Base-by-base conservation (phyloP, 2,888 invertebrate species). In the Diploptera punctata region DNA sequence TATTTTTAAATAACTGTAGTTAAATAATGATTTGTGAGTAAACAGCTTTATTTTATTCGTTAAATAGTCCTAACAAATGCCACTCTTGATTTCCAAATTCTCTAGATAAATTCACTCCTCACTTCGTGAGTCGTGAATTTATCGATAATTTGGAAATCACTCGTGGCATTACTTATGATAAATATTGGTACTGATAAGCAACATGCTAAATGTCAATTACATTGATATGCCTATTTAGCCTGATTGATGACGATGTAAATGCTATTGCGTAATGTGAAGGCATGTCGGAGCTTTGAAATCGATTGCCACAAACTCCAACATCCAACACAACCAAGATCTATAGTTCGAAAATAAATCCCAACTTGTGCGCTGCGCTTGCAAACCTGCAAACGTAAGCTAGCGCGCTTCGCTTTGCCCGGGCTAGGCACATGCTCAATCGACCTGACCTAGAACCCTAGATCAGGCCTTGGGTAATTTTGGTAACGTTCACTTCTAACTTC, bases 391-490 rank as follows among this genome's bases (percentile, higher is more conserved):
- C 19, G 44, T n/a, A 7, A 29, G 18, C 21, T 29, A 29, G n/a
- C 21, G 43, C 62, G 47, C 57, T 57, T 26, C 47, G 65, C 47
- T 65, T 47, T 65, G 65, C 65, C 65, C 65, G 65, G 65, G 65
- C 65, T 65, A 65, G 65, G 65, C 38, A 24, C 43, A 65, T n/a
- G 65, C 65, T 65, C 65, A 47, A 65, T 65, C 65, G 65, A 65
- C 47, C 65, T n/a, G 47, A 21, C 44, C 65, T 65, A 26, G 43
- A 43, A 29, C 47, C 65, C 65, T 65, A 65, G 65, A 65, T 44
- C 44, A 26, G 44, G 65, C 65, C 57, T 57, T n/a, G 5, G 57
- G 44, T 29, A 65, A 47, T 47, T 65, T 33, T 29, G 65, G 47
- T 47, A 44, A 26, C 65, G 18, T 47, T 65, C 44, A 16, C 57